phyloP scores from a whole-genome alignment of 2,888 invertebrate species.

The Hedya salicella region DNA sequence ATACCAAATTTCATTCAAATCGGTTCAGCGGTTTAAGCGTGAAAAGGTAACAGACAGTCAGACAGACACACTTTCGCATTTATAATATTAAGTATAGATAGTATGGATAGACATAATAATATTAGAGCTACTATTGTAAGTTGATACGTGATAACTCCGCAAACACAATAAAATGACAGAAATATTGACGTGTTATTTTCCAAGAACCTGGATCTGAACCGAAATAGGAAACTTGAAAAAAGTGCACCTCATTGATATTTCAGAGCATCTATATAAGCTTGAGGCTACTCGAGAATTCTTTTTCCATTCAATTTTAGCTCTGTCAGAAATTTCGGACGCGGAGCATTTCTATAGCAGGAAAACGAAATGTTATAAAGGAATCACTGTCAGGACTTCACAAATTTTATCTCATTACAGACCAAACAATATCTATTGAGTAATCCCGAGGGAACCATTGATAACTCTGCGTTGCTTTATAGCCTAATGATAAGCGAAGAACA shows the following conservation, averaged over 20 bases:
- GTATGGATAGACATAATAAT: no score
- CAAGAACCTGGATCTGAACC: neutral
- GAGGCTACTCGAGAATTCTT: neutral
- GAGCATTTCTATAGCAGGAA: slow-evolving; percentile 7
- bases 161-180: neutral
- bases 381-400: slow-evolving; percentile 17
- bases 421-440: slow-evolving; percentile 32
- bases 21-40: no score
- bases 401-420: slow-evolving; percentile 28
- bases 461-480: slow-evolving; percentile 2
- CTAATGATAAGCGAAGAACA: slow-evolving; percentile 10
- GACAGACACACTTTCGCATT: no score
- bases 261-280: neutral
- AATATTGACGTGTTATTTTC: slow-evolving; percentile 8
- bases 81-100: no score
- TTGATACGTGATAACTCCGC: slow-evolving; percentile 19
- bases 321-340: neutral
- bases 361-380: neutral
- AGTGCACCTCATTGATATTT: neutral
- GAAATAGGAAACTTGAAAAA: neutral
- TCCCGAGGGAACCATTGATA: slow-evolving; percentile 8
- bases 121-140: slow-evolving; percentile 19
- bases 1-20: no score
- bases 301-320: neutral
- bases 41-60: no score